Evolutionary conservation across 2,797 vertebrate genomes (phyloP).

Genomic region (Zenarchopterus dispar): DNA sequence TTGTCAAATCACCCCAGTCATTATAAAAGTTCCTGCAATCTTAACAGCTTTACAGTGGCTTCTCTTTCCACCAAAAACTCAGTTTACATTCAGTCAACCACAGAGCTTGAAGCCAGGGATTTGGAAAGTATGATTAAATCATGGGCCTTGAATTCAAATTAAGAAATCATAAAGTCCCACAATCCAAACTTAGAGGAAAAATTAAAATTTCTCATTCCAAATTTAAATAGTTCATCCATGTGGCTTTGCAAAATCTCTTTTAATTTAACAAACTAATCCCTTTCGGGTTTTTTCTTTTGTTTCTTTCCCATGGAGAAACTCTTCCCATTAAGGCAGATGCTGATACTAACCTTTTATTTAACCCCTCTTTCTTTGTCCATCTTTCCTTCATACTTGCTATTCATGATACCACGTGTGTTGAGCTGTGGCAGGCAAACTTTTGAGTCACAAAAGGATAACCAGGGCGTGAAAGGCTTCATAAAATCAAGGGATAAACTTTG

Average conservation of each 20-base stretch:
- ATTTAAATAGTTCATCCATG: neutral
- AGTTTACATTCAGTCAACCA: too few relatives aligned
- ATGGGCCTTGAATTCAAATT: neutral
- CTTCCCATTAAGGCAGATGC: too few relatives aligned
- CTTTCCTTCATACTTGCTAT: neutral
- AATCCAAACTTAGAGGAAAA: neutral
- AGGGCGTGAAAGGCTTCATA: constrained; percentile 12
- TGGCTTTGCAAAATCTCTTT: neutral
- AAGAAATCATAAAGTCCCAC: neutral
- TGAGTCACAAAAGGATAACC: constrained; percentile 38
- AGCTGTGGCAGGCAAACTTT: constrained; percentile 40
- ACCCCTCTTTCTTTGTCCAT: constrained; percentile 1
- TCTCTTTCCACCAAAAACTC: too few relatives aligned
- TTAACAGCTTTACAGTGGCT: too few relatives aligned
- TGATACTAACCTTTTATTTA: too few relatives aligned
- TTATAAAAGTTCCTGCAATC: too few relatives aligned
- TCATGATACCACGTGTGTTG: constrained; percentile 39
- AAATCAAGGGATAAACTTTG: constrained; percentile 57
- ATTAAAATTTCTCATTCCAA: neutral
- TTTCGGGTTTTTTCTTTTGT: constrained; percentile 7
- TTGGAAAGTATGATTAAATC: neutral
- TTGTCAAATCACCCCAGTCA: too few relatives aligned
- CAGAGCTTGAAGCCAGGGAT: neutral
- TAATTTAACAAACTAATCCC: neutral
- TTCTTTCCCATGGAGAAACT: too few relatives aligned